Evolutionary conservation across 2,888 invertebrate genomes (phyloP).

Genomic region (Digitonthophagus gazella): DNA sequence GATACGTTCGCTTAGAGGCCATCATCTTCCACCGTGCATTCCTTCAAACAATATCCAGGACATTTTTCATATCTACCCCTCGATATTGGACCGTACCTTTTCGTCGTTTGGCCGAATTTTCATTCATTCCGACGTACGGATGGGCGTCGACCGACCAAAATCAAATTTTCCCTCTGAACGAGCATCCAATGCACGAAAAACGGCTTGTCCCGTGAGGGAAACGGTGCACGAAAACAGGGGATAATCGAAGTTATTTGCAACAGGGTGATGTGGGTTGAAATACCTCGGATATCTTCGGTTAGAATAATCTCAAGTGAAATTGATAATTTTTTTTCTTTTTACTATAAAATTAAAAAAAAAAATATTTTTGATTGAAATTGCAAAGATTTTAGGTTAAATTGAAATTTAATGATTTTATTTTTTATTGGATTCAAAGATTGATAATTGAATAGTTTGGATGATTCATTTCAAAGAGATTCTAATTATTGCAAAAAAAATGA

Average conservation of each 20-base stretch:
- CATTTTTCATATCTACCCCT: slow-evolving; percentile 39
- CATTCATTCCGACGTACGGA: slow-evolving; percentile 39
- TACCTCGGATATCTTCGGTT: slow-evolving; percentile 7
- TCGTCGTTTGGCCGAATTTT: slow-evolving; percentile 35
- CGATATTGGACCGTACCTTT: slow-evolving; percentile 35
- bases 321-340: no score
- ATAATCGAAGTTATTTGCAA: slow-evolving; percentile 30
- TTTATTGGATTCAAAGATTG: no score
- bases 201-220: slow-evolving; percentile 36
- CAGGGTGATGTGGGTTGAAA: slow-evolving; percentile 16
- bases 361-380: no score
- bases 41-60: slow-evolving; percentile 37
- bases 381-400: no score
- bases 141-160: slow-evolving; percentile 41
- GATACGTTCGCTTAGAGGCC: slow-evolving; percentile 33
- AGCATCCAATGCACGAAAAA: slow-evolving; percentile 38
- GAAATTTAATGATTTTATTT: no score
- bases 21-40: slow-evolving; percentile 32
- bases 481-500: no score
- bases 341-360: no score
- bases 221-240: slow-evolving; percentile 36
- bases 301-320: neutral
- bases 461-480: no score
- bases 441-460: no score
- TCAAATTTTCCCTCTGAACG: slow-evolving; percentile 41